These are phyloP conservation scores for Sarcophaga variegata DNA, from an alignment of 2,888 invertebrate genomes.

Conservation along the genomic window DNA sequence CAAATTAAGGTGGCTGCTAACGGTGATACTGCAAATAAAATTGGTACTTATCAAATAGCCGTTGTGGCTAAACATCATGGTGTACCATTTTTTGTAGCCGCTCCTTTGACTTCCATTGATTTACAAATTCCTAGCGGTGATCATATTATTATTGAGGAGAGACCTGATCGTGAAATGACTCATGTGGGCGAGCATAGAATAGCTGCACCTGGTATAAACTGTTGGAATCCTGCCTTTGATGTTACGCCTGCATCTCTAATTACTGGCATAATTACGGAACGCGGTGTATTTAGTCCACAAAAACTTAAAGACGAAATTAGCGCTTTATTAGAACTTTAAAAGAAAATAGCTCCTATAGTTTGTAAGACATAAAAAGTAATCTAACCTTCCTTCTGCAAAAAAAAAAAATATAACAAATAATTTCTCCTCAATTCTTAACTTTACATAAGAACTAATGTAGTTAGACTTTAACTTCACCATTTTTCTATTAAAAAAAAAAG, in stretches of 20 bases:
- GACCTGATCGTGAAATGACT: constrained; percentile 95
- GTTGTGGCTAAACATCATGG: constrained; percentile 94
- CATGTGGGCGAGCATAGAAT: constrained; percentile 92
- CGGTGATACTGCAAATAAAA: constrained; percentile 99
- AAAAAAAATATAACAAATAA: background rate
- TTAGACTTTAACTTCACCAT: constrained; percentile 61
- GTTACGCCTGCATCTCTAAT: constrained; percentile 97
- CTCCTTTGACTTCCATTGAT: constrained; percentile 96
- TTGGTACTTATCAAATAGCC: constrained; percentile 98
- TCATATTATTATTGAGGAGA: constrained; percentile 95
- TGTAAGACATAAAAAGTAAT: constrained; percentile 42
- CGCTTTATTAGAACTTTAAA: constrained; percentile 66
- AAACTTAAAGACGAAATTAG: constrained; percentile 78
- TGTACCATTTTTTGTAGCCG: constrained; percentile 97
- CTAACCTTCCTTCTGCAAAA: constrained; percentile 33
- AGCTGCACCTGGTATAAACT: constrained; percentile 94
- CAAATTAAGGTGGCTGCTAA: constrained; percentile 90
- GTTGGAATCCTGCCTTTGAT: constrained; percentile 99
- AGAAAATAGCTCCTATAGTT: constrained; percentile 20
- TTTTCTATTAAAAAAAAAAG: constrained; percentile 48
- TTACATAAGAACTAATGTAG: constrained; percentile 40
- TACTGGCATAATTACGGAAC: constrained; percentile 96
- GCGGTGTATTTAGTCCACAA: constrained; percentile 90
- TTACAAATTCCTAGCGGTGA: constrained; percentile 89
- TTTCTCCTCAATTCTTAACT: constrained; percentile 35